Conservation (phyloP, 1,140 invertebrate genomes). For the Drosophila mojavensis region DNA sequence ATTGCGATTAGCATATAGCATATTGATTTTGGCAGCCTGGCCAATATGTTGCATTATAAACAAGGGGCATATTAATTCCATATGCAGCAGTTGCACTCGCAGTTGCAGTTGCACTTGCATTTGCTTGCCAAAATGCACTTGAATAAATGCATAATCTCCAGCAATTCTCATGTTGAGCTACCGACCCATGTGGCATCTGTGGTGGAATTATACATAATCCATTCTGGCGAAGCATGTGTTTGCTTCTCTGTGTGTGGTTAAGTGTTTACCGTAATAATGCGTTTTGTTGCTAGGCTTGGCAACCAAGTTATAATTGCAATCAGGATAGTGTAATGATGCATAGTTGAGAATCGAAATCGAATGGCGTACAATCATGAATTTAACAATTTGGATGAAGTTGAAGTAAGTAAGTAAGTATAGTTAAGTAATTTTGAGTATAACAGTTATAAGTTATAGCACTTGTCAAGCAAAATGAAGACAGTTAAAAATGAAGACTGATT, state of each 20-base stretch:
- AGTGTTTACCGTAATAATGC: constrained; percentile 24
- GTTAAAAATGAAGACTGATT: too few species aligned
- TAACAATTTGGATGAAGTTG: too few species aligned
- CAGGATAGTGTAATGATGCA: not conserved
- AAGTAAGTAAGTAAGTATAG: too few species aligned
- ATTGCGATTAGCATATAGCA: constrained; percentile 23
- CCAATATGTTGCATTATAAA: constrained; percentile 11
- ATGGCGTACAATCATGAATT: too few species aligned
- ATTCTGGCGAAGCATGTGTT: not conserved
- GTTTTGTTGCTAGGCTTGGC: constrained; percentile 1
- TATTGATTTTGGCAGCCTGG: constrained; percentile 39
- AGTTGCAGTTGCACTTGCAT: constrained; percentile 3
- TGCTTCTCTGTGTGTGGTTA: constrained; percentile 10
- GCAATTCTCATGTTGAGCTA: not conserved
- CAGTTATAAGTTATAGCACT: too few species aligned
- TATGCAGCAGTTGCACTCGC: constrained; percentile 18
- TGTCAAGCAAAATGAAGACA: too few species aligned
- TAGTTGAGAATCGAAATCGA: too few species aligned
- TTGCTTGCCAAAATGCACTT: constrained; percentile 56
- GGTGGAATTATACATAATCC: constrained; percentile 37
- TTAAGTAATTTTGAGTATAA: too few species aligned
- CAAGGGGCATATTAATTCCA: constrained; percentile 27
- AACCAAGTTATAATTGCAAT: constrained; percentile 2
- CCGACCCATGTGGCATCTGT: constrained; percentile 22
- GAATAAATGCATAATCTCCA: constrained; percentile 66